Evolutionary conservation across 2,113 vertebrate species (phyloP).

Genomic region (Elachura formosa): DNA sequence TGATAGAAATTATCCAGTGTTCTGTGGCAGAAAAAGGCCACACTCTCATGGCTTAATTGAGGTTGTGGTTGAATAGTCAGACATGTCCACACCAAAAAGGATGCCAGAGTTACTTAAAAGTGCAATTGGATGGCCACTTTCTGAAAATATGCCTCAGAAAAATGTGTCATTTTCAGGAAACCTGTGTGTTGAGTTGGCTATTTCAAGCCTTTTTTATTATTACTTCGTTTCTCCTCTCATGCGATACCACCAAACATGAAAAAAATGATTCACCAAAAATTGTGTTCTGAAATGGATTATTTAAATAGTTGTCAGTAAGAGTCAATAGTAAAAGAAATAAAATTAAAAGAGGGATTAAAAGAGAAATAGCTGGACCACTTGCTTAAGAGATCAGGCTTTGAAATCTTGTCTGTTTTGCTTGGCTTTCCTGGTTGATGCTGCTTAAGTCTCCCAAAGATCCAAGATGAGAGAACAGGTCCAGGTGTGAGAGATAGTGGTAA

Average conservation of each 20-base stretch:
- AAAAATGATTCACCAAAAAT: background rate
- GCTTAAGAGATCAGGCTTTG: background rate
- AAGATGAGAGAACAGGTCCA: background rate
- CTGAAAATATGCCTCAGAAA: background rate
- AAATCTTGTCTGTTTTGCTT: background rate
- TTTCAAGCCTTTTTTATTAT: background rate
- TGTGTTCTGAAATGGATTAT: background rate
- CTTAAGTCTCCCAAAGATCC: background rate
- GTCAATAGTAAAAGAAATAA: background rate
- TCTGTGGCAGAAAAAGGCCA: background rate
- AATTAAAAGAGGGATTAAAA: background rate
- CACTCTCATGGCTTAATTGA: background rate
- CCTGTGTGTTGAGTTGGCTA: background rate
- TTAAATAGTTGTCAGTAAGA: background rate
- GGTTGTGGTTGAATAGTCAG: accelerated
- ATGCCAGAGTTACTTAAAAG: background rate
- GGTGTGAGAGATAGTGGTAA: background rate
- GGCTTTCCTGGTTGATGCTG: background rate
- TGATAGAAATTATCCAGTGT: background rate
- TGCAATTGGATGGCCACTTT: background rate
- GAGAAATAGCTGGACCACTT: background rate
- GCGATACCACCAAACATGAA: background rate
- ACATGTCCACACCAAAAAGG: background rate
- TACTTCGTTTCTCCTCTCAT: background rate
- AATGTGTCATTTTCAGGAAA: background rate